phyloP scores from a whole-genome alignment of 2,888 invertebrate species.

The Apamea monoglypha region DNA sequence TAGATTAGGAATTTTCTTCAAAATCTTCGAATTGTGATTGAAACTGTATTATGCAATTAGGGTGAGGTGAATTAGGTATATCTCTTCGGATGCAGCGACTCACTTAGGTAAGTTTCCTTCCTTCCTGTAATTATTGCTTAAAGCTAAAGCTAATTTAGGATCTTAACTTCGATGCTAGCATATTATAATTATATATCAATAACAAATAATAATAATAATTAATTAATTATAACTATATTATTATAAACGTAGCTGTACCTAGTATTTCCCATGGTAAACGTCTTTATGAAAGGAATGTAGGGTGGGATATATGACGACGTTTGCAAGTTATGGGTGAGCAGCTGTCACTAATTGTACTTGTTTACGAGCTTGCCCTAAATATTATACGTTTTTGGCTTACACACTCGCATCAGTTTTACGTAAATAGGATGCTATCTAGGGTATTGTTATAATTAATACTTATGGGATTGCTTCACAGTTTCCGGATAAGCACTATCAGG shows the following conservation, averaged over 20 bases:
- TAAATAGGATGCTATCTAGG: background rate
- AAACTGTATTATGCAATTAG: too few relatives aligned
- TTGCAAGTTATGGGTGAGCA: conserved; percentile 54
- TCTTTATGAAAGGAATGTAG: conserved; percentile 29
- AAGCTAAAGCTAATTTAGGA: background rate
- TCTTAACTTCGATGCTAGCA: too few relatives aligned
- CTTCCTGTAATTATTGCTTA: background rate
- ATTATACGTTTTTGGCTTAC: conserved; percentile 21
- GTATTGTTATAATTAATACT: background rate
- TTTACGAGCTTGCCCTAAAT: conserved; percentile 52
- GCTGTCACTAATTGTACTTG: conserved; percentile 53
- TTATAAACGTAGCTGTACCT: conserved; percentile 1
- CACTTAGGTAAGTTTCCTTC: background rate
- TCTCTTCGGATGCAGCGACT: too few relatives aligned
- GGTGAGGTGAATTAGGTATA: too few relatives aligned
- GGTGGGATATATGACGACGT: conserved; percentile 29
- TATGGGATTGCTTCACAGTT: background rate
- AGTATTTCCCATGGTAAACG: conserved; percentile 17
- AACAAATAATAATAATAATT: too few relatives aligned
- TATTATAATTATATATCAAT: too few relatives aligned
- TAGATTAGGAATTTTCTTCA: too few relatives aligned
- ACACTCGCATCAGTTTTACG: background rate
- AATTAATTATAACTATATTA: background rate
- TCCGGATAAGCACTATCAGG: background rate
- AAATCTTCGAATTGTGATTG: too few relatives aligned